Evolutionary conservation across 2,797 vertebrate species (phyloP).

Genomic region (Anguilla obscura): DNA sequence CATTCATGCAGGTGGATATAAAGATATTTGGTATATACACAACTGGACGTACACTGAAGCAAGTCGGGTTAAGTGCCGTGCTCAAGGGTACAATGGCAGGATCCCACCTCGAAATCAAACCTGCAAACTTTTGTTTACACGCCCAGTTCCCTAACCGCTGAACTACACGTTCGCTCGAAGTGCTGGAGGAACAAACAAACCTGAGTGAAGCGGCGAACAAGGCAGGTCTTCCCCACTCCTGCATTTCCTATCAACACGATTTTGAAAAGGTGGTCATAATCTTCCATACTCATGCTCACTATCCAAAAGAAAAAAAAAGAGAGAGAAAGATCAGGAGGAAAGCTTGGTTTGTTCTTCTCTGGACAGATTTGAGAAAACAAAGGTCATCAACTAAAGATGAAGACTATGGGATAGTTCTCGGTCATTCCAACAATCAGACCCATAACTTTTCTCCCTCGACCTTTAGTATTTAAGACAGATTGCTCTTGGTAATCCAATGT

Average conservation of each 20-base stretch:
- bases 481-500: neutral
- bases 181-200: constrained; percentile 66
- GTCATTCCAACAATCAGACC: neutral
- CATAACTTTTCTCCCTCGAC: neutral
- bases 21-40: too few relatives aligned
- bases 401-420: neutral
- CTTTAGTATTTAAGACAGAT: neutral
- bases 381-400: neutral
- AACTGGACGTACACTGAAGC: neutral
- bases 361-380: neutral
- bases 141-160: neutral
- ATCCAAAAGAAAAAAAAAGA: constrained; percentile 57
- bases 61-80: neutral
- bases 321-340: neutral
- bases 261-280: constrained; percentile 99
- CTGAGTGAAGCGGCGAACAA: constrained; percentile 98
- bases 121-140: neutral
- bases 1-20: neutral
- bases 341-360: neutral
- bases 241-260: constrained; percentile 99
- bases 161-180: neutral
- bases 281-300: constrained; percentile 97
- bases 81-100: neutral
- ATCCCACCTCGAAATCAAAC: neutral
- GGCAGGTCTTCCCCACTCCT: constrained; percentile 97